Conservation (phyloP, 1,140 invertebrate species). For the Apis dorsata region DNA sequence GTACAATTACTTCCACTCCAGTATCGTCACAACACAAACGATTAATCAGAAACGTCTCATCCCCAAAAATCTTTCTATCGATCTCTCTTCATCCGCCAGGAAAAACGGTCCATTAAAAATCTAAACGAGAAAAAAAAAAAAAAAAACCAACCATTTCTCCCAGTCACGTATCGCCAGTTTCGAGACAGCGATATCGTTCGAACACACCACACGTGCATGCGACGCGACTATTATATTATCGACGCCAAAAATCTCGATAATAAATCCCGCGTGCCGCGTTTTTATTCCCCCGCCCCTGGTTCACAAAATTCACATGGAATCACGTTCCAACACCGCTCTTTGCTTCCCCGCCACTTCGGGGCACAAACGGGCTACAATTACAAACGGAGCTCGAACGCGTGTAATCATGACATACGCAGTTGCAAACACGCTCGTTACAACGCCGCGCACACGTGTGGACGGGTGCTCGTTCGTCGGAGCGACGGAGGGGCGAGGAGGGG, state of each 20-base stretch:
- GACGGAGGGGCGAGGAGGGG: neutral
- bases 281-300: neutral
- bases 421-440: conserved; percentile 48
- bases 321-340: neutral
- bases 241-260: conserved; percentile 27
- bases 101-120: no score
- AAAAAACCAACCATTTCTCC: neutral
- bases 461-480: neutral
- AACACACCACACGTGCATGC: conserved; percentile 13
- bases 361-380: conserved; percentile 33
- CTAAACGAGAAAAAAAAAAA: neutral
- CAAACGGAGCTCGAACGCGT: conserved; percentile 30
- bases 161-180: neutral
- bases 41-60: no score
- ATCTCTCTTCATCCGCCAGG: no score
- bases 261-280: neutral
- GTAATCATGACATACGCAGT: conserved; percentile 46
- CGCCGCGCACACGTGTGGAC: neutral
- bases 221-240: conserved; percentile 36
- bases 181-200: neutral
- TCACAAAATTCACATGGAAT: conserved; percentile 8
- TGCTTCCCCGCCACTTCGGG: neutral
- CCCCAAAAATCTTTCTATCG: no score
- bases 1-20: no score
- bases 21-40: no score